Conservation (phyloP, 2,797 vertebrate genomes). For the Labeo calbasu region DNA sequence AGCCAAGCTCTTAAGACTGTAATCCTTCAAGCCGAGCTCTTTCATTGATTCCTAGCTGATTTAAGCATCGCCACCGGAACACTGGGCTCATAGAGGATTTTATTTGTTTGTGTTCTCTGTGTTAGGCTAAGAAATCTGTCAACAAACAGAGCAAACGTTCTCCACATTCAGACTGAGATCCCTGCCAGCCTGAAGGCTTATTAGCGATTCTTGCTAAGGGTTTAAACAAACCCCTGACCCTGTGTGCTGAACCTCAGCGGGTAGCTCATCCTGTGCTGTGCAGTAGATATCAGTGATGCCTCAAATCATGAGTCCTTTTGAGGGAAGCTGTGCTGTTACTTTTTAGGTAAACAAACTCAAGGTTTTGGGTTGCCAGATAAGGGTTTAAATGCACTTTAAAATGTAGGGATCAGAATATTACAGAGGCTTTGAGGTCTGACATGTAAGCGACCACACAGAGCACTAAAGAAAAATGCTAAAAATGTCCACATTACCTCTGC, state of each 20-base stretch:
- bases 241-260: neutral
- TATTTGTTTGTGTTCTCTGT: conserved; percentile 50
- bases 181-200: conserved; percentile 16
- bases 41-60: conserved; percentile 37
- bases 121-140: conserved; percentile 43
- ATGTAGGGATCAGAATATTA: neutral
- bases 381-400: neutral
- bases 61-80: conserved; percentile 28
- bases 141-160: conserved; percentile 35
- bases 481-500: neutral
- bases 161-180: conserved; percentile 37
- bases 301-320: neutral
- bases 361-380: neutral
- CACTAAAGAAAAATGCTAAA: neutral
- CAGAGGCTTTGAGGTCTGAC: neutral
- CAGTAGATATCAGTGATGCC: neutral
- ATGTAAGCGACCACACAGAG: neutral
- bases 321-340: neutral
- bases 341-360: neutral
- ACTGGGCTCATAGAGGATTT: conserved; percentile 40
- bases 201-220: neutral
- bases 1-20: conserved; percentile 45
- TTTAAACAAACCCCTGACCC: conserved; percentile 4
- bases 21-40: conserved; percentile 32
- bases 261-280: neutral